A percentile compares a stretch with the other conserved stretches of the same genome.
Conservation (phyloP, 2,113 vertebrate genomes). For the Fukomys damarensis region DNA sequence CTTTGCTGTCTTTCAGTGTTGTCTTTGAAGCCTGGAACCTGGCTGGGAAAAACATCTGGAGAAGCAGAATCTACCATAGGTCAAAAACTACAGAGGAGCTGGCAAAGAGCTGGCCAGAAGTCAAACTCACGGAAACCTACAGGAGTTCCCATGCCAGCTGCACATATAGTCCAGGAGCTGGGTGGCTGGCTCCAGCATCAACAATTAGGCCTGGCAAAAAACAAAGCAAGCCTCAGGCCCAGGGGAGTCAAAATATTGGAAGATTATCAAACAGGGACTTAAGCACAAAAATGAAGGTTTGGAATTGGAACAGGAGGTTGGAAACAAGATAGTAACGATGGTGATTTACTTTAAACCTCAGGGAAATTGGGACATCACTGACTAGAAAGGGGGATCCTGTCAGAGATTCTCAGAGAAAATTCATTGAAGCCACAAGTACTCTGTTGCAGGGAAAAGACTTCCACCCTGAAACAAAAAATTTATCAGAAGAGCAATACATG, state of each 20-base stretch:
- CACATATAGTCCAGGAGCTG: background rate
- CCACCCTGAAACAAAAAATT: background rate
- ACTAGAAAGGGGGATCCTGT: background rate
- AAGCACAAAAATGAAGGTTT: background rate
- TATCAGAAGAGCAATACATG: background rate
- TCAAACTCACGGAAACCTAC: background rate
- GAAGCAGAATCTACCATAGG: background rate
- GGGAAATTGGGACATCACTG: background rate
- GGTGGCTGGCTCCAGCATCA: background rate
- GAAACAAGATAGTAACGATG: background rate
- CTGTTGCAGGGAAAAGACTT: background rate
- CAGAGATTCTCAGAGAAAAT: background rate
- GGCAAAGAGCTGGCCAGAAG: background rate
- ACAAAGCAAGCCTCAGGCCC: background rate
- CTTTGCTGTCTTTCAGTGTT: background rate
- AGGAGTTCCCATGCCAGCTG: background rate
- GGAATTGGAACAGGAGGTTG: background rate
- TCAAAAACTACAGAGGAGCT: background rate
- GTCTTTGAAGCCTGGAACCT: background rate
- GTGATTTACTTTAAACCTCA: background rate
- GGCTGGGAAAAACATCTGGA: background rate
- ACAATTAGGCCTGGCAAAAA: background rate
- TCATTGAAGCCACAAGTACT: background rate
- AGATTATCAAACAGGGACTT: background rate
- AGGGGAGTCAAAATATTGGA: background rate